phyloP scores from a whole-genome alignment of 2,888 invertebrate species.

The Parasteatoda lunata region DNA sequence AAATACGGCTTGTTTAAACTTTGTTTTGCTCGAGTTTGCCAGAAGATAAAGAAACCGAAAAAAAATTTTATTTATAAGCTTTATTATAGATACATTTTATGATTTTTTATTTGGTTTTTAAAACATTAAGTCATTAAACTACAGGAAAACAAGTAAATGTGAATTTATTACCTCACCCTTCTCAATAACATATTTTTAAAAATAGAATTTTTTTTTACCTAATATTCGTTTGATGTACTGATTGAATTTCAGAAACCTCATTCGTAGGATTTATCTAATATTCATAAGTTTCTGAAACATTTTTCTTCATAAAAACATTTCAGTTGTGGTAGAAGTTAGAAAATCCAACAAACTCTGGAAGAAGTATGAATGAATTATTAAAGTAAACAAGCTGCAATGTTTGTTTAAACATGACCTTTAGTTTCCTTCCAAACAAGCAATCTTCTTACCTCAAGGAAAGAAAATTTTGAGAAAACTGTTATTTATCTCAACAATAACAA shows the following conservation, averaged over 20 bases:
- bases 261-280: constrained; percentile 30
- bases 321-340: constrained; percentile 19
- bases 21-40: no score
- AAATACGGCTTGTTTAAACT: no score
- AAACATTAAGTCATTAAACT: no score
- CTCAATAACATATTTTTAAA: not conserved
- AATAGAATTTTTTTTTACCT: not conserved
- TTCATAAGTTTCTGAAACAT: constrained; percentile 44
- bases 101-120: no score
- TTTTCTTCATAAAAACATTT: constrained; percentile 11
- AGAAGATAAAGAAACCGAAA: no score
- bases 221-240: not conserved
- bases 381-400: constrained; percentile 27
- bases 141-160: no score
- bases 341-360: not conserved
- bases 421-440: constrained; percentile 15
- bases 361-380: constrained; percentile 52
- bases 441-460: not conserved
- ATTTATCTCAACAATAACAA: constrained; percentile 24
- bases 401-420: constrained; percentile 50
- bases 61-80: no score
- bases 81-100: no score
- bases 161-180: no score
- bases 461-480: constrained; percentile 21
- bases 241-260: constrained; percentile 10